Evolutionary conservation across 2,888 invertebrate species (phyloP), one percentile per base, ranked within the genome.

Genomic region (Drosophila flavopinicola): DNA sequence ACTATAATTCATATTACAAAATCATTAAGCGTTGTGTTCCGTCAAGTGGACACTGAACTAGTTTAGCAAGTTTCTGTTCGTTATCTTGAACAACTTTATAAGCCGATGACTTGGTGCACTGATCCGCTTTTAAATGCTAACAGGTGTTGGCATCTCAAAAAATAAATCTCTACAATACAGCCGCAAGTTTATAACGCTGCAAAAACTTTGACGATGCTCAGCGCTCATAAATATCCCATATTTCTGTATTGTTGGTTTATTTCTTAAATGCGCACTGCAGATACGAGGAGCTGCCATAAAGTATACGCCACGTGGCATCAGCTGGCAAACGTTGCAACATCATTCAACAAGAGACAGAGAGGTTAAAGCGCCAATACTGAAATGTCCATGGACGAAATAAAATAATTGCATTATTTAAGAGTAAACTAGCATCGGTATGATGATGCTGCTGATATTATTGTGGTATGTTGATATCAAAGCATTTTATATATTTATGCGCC

Each of bases 81-180:
- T 27, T 38, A 32, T 45, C 37, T 49, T 44, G 29, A 37, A 45
- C n/a, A 84, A 85, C 42, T 85, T 84, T 65, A 41, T 77, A 80
- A 78, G 77, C 85, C 85, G 48, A 64, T 68, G 39, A 54, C 25
- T 73, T 60, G 51, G 32, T 29, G 72, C 44, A 60, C 56, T 73
- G 74, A 78, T 85, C 69, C 82, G 54, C 63, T 58, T 73, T 82
- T 59, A 58, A 82, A 63, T 47, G 74, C 78, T 65, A 80, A 63
- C 82, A 78, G 78, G 85, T 85, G 78, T 74, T 74, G 63, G 70
- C 85, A 59, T 70, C 69, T 41, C 42, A 58, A 53, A 66, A 61
- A 24, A 33, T 38, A 64, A 64, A 45, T 51, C 63, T 57, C 17
- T 11, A n/a, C 66, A 57, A 27, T 27, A 11, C 38, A 27, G 5